phyloP scores from a whole-genome alignment of 2,797 vertebrate species.

The Myotis vivesi region DNA sequence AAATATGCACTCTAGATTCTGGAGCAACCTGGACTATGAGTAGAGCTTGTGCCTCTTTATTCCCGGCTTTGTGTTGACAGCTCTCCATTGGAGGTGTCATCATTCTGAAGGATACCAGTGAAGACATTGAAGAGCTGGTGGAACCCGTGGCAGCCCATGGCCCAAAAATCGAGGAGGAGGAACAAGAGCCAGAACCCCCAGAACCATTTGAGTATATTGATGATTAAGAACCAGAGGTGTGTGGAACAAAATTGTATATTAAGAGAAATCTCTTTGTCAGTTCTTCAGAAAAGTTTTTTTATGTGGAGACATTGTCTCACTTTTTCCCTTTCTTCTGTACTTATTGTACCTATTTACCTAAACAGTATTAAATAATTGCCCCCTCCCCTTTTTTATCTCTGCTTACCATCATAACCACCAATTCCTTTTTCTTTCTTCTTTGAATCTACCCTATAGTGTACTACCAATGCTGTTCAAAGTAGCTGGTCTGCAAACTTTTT shows the following conservation, averaged over 20 bases:
- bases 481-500: neutral
- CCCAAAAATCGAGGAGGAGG: conserved; percentile 98
- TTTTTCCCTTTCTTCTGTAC: neutral
- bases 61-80: conserved; percentile 81
- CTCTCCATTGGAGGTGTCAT: conserved; percentile 98
- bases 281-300: neutral
- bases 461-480: neutral
- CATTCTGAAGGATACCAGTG: conserved; percentile 97
- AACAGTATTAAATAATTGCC: neutral
- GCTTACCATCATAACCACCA: neutral
- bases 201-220: conserved; percentile 99
- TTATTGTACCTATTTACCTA: neutral
- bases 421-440: conserved; percentile 7
- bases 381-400: neutral
- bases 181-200: conserved; percentile 97
- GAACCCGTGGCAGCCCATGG: conserved; percentile 97
- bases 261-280: neutral
- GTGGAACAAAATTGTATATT: neutral
- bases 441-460: neutral
- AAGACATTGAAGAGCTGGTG: conserved; percentile 96
- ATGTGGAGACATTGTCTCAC: neutral
- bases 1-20: neutral
- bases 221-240: conserved; percentile 87
- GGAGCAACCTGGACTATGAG: neutral
- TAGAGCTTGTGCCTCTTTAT: neutral